phyloP scores from a whole-genome alignment of 2,113 vertebrate genomes.

The Mystacornis crossleyi region DNA sequence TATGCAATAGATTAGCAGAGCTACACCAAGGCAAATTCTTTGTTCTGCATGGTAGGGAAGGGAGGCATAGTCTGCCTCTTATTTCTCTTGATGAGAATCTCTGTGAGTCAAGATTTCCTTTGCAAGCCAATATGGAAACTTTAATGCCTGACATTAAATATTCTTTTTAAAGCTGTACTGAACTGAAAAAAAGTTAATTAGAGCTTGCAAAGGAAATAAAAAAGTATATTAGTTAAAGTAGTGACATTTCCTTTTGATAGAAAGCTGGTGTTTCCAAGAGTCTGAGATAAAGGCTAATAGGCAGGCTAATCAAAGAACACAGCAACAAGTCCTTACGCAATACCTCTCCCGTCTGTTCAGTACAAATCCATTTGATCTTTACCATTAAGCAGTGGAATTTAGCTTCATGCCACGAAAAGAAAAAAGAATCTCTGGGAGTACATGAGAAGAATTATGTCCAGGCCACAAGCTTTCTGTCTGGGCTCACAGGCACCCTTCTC shows the following conservation, averaged over 20 bases:
- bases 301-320: constrained; percentile 37
- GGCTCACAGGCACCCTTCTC: background rate
- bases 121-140: constrained; percentile 15
- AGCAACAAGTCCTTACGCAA: constrained; percentile 22
- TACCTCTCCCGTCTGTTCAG: background rate
- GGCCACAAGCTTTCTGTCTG: background rate
- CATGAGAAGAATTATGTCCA: background rate
- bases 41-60: background rate
- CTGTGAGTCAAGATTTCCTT: background rate
- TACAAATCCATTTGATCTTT: background rate
- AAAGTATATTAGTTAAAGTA: constrained; percentile 26
- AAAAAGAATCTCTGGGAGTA: background rate
- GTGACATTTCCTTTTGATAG: constrained; percentile 53
- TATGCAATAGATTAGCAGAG: background rate
- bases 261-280: constrained; percentile 29
- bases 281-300: constrained; percentile 38
- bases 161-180: constrained; percentile 23
- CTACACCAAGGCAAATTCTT: background rate
- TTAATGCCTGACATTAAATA: constrained; percentile 54
- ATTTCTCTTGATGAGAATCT: background rate
- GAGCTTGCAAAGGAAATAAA: background rate
- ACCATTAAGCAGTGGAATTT: background rate
- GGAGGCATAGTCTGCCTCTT: background rate
- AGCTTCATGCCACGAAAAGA: background rate
- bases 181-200: constrained; percentile 22